phyloP scores from a whole-genome alignment of 2,113 vertebrate species.

The Phalacrocorax brasilianus region DNA sequence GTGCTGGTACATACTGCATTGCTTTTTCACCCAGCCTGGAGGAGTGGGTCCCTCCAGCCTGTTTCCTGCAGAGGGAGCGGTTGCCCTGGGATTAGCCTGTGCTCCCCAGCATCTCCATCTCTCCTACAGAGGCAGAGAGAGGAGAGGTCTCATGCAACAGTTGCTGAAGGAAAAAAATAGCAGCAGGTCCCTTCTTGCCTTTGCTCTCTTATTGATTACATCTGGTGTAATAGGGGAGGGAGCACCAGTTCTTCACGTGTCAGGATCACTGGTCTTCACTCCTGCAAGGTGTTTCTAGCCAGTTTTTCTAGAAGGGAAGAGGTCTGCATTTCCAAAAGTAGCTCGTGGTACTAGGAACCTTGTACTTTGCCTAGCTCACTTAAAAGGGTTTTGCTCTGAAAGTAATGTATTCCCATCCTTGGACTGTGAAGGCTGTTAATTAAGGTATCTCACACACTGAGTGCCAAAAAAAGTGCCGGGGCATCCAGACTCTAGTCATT shows the following conservation, averaged over 20 bases:
- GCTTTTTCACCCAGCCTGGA: neutral
- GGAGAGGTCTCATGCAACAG: neutral
- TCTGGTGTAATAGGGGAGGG: neutral
- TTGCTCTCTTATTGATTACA: neutral
- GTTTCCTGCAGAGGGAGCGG: constrained; percentile 34
- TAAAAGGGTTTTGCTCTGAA: neutral
- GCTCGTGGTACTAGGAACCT: neutral
- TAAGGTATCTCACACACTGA: neutral
- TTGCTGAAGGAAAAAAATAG: neutral
- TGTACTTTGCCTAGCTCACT: neutral
- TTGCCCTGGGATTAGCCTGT: neutral
- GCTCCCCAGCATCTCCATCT: neutral
- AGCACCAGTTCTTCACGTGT: neutral
- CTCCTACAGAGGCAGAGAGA: neutral
- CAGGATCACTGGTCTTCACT: neutral
- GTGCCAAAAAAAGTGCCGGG: neutral
- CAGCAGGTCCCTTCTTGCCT: neutral
- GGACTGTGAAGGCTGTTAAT: neutral
- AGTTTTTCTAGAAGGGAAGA: neutral
- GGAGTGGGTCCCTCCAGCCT: neutral
- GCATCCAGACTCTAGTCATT: neutral
- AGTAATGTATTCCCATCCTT: neutral
- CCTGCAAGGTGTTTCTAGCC: neutral
- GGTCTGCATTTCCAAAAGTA: neutral
- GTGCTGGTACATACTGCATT: rapidly evolving